Evolutionary conservation across 2,888 invertebrate species (phyloP), one percentile per base, ranked within the genome.

Genomic region (Sipha maydis): DNA sequence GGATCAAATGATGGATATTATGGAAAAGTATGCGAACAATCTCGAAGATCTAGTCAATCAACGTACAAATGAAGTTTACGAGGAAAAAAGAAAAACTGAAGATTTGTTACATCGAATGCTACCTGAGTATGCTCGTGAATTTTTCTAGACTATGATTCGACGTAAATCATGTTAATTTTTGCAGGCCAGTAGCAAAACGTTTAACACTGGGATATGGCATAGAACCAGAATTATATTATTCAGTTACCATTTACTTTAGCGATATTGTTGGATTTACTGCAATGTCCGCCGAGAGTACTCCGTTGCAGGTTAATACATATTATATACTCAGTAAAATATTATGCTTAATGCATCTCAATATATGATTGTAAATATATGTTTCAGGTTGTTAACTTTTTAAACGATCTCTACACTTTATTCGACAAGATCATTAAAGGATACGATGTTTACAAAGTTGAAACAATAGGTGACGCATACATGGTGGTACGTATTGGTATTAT

Each of bases 1-100:
- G 97, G 98, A 98, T 92, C 97, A 98, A 94, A 97, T 98, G 97
- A 97, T 98, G 96, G 96, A 96, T 91, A 97, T 98, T 97, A 97
- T 98, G 97, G 98, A 97, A 92, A 97, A 97, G 91, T 98, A 98
- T 92, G 97, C 98, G 89, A 96, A 97, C 92, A 97, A 98, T 93
- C 94, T 98, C 92, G 98, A 98, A 93, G 97, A 97, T 92, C 94
- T 98, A 93, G 98, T 98, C 91, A 96, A 94, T 91, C 97, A 98
- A 93, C 94, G 98, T 91, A 98, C 98, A 90, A 95, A 96, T 92
- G 94, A 97, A 91, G 93, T 98, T 91, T 95, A 95, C 91, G 97
- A 97, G 92, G 98, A 98, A 92, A 98, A 98, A 92, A 95, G 96
- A 92, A 97, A 98, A 93, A 97, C 97, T 31, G 96, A 98, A 93